Percentiles rank a stretch among this genome's conserved stretches.
Evolutionary conservation across 2,113 vertebrate genomes (phyloP).

Genomic region (Anolis carolinensis): DNA sequence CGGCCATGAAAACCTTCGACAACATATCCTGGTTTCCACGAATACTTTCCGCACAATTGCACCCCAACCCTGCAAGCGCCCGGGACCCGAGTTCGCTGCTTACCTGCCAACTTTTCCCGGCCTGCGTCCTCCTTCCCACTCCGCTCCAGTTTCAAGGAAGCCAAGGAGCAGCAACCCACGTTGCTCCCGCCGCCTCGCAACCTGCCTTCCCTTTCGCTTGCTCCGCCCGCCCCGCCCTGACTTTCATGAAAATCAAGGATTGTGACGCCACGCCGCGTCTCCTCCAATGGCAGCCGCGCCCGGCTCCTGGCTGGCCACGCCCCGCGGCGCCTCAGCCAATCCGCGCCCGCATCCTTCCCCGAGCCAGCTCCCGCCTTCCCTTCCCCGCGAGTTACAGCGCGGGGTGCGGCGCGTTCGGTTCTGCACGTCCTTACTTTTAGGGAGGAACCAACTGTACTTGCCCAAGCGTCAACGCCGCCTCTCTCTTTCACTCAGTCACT

Average conservation of each 20-base stretch:
- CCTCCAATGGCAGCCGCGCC: slow-evolving; percentile 36
- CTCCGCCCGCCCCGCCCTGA: slow-evolving; percentile 62
- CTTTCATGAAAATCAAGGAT: slow-evolving; percentile 69
- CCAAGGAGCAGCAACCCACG: slow-evolving; percentile 62
- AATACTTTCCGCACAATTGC: no score
- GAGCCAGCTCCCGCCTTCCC: slow-evolving; percentile 33
- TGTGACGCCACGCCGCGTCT: background rate
- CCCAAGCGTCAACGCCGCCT: background rate
- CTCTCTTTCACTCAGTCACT: background rate
- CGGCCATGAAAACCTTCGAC: no score
- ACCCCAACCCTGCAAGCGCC: no score
- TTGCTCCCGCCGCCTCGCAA: slow-evolving; percentile 27
- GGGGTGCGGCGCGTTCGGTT: slow-evolving; percentile 91
- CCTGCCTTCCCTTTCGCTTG: background rate
- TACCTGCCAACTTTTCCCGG: no score
- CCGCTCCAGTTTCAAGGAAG: no score
- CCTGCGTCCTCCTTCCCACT: no score
- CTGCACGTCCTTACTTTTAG: slow-evolving; percentile 90
- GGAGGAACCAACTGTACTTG: slow-evolving; percentile 82
- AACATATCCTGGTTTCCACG: no score
- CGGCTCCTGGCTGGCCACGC: background rate
- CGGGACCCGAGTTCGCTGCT: no score
- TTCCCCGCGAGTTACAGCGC: slow-evolving; percentile 71
- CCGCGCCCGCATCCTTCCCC: slow-evolving; percentile 23
- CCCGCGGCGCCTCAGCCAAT: slow-evolving; percentile 35